Evolutionary conservation across 2,888 invertebrate genomes (phyloP).

Genomic region (Malthinus seriepunctatus): DNA sequence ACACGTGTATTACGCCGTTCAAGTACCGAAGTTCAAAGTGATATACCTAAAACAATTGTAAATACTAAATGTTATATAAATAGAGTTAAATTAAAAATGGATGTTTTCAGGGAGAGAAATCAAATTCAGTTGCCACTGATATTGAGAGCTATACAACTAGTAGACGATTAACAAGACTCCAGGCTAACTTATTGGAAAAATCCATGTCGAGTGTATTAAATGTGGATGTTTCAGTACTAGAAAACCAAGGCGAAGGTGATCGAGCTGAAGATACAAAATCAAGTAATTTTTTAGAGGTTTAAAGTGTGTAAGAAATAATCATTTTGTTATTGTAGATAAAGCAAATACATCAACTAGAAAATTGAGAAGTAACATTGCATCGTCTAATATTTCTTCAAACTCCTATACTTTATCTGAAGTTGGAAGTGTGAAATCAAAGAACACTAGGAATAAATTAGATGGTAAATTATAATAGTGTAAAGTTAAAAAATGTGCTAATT

Average conservation of each 20-base stretch:
- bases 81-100: neutral
- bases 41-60: neutral
- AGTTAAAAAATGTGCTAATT: no score
- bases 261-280: neutral
- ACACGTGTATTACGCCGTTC: constrained; percentile 9
- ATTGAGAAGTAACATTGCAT: constrained; percentile 33
- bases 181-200: constrained; percentile 54
- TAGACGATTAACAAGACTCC: constrained; percentile 56
- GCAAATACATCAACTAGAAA: constrained; percentile 11
- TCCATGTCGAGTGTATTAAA: constrained; percentile 32
- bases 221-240: neutral
- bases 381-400: constrained; percentile 28
- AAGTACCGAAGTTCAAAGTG: constrained; percentile 3
- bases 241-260: neutral
- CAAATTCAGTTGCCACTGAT: neutral
- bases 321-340: no score
- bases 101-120: neutral
- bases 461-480: no score
- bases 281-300: neutral
- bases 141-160: constrained; percentile 25
- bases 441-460: no score
- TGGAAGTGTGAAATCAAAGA: no score
- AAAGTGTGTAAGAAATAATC: no score
- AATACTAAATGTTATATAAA: neutral
- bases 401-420: constrained; percentile 21